Evolutionary conservation across 2,888 invertebrate species (phyloP), one percentile per base, ranked within the genome.

Genomic region (Drosophila sordidapex): DNA sequence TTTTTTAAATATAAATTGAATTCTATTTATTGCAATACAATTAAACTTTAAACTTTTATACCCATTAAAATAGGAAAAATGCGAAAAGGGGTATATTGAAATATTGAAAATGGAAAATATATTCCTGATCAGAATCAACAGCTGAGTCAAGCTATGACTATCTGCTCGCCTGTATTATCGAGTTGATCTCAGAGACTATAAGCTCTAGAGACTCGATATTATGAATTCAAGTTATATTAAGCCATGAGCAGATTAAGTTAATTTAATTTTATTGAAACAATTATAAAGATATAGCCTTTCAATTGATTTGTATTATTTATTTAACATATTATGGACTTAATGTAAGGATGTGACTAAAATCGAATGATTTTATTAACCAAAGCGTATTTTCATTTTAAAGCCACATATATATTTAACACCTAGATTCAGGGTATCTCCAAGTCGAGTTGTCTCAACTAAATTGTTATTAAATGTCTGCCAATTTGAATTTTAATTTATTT

Each of bases 171-270:
- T 27, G 27, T 27, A 27, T 27, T 27, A 27, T 3, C 5, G n/a
- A 40, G 18, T 8, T 18, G 38, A 38, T 38, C 7, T 8, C 8
- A 18, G 8, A 38, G 18, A 38, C 38, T 4, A 8, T 18, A 43
- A 43, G 11, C 11, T 3, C 3, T 7, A 13, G 43, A 43, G 3
- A 43, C 21, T 43, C 13, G 3, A 7, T 13, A 46, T 46, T 46
- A 4, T 3, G 13, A 15, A 15, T 3, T 3, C 0, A 21, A 13
- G 6, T 21, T 13, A 0, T 21, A 13, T 21, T 3, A 21, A 1
- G 3, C 2, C 3, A 43, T 43, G 21, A 13, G 13, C 43, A 21
- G 1, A 43, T 0, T 8, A 46, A 7, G 5, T 25, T 4, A 0
- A 46, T 46, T 21, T 15, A 21, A 7, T 21, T 15, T 21, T 46